Base-by-base conservation (phyloP, 1,140 invertebrate species). In the Ceratosolen fusciceps region DNA sequence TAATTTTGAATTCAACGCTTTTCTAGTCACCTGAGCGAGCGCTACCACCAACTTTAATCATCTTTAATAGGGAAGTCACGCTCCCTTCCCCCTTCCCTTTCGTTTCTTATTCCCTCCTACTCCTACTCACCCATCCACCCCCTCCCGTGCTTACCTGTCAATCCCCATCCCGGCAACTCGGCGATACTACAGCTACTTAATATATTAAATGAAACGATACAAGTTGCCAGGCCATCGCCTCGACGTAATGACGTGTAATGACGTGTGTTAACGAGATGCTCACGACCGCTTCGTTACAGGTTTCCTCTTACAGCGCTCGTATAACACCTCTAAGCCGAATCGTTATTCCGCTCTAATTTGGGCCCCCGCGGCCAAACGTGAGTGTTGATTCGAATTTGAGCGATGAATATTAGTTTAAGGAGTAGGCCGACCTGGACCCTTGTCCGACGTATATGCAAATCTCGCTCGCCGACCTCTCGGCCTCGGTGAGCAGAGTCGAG, bases 1-100 rank as follows among this genome's bases (percentile, higher is more conserved):
- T 47, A 77, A 58, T 77, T 77, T 77, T 58, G 68, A 77, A 77
- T 77, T 77, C 74, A 67, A 31, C 26, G n/a, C 58, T 52, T 75
- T 60, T 31, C 60, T 54, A 72, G 68, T 72, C 68, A 47, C 16
- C 29, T 7, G 10, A 29, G 21, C 10, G 37, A 31, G 24, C 52
- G 31, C 54, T 43, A 19, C 43, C n/a, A 29, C n/a, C 21, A 75
- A 47, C 14, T 75, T 75, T 75, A 65, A 75, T 75, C 73, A 75
- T 62, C 73, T 75, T 65, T 47, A 62, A 62, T 31, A 49, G 52
- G 21, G 2, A 60, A 58, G 54, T 43, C 39, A 16, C 21, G n/a
- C 5, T 14, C 43, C 37, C 67, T 47, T 26, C 12, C 39, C 29
- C 21, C n/a, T 24, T 54, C 14, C 8, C 52, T 16, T 54, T 8